Evolutionary conservation across 2,888 invertebrate genomes (phyloP).

Genomic region (Loripinus fragilis): DNA sequence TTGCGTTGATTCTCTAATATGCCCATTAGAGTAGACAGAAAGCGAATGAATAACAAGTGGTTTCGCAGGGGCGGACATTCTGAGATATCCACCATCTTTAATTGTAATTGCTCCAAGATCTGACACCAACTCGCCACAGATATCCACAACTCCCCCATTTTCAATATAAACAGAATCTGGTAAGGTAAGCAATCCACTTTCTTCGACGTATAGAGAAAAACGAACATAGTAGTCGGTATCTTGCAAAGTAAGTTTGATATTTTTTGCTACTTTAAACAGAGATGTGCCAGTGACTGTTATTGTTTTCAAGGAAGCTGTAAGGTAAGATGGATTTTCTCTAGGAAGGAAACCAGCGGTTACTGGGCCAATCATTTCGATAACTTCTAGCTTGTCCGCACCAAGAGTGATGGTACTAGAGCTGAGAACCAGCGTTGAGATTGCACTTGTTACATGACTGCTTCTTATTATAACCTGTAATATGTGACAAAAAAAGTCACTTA

Average conservation of each 20-base stretch:
- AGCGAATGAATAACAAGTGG: constrained; percentile 46
- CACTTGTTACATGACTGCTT: constrained; percentile 46
- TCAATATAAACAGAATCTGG: constrained; percentile 60
- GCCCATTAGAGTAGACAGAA: constrained; percentile 56
- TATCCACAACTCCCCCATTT: constrained; percentile 54
- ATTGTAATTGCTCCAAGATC: constrained; percentile 54
- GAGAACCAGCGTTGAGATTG: constrained; percentile 53
- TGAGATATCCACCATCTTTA: constrained; percentile 53
- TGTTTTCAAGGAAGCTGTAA: constrained; percentile 46
- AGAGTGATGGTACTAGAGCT: constrained; percentile 19
- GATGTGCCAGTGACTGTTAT: constrained; percentile 53
- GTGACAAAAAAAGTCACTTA: no score
- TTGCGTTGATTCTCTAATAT: constrained; percentile 44
- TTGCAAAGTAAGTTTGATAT: constrained; percentile 53
- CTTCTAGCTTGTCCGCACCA: neutral
- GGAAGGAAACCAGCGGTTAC: constrained; percentile 51
- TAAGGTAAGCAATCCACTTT: constrained; percentile 59
- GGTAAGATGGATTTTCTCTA: constrained; percentile 30
- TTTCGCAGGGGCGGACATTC: constrained; percentile 57
- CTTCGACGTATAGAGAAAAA: constrained; percentile 53
- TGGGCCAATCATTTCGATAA: constrained; percentile 26
- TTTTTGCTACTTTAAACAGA: constrained; percentile 48
- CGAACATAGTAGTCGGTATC: constrained; percentile 43
- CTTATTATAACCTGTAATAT: constrained; percentile 59
- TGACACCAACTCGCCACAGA: constrained; percentile 64